Base-by-base conservation (phyloP, 2,113 vertebrate species). In the Ariopsis seemanni region DNA sequence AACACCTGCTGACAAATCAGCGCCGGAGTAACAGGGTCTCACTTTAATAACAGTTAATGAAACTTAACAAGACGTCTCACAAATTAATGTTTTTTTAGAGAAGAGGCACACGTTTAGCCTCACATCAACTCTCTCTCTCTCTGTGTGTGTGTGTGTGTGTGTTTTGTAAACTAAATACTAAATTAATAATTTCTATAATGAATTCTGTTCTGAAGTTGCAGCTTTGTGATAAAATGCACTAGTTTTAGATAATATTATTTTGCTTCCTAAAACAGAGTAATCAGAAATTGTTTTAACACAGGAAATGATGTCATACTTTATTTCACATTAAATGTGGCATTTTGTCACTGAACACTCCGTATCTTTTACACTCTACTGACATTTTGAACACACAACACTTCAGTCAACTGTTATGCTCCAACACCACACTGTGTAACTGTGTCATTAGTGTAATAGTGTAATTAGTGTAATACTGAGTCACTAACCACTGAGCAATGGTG, bases 111-210 rank as follows among this genome's bases (percentile, higher is more conserved):
- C 1, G 14, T 71, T 30, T 14, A 27, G 25, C 10, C 63, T 63
- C 62, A 25, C 62, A 67, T 3, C 62, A 65, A 42, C 42, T 42
- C 42, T 42, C 34, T 34, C 34, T 34, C 30, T 30, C 30, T 30
- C n/a, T 72, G 30, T 72, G 17, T 72, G 69, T 71, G 71, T 20
- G 71, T 74, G 71, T 20, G 71, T 48, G 71, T 74, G 71, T 71
- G 69, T 71, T 1, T 27, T 30, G 4, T 1, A 30, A 5, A 30
- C 12, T 69, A 69, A 69, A 30, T 34, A 69, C 67, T 7, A n/a
- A 25, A 63, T 63, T 63, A 3, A 11, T n/a, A 25, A 63, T 1
- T 63, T 25, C 22, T n/a, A 63, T n/a, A 63, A 11, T 11, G 42
- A 42, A 42, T 42, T 42, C 42, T 42, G 42, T 42, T 42, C 42